These are phyloP conservation scores for Fragariocoptes setiger DNA, from an alignment of 1,140 invertebrate genomes.

Conservation along the genomic window DNA sequence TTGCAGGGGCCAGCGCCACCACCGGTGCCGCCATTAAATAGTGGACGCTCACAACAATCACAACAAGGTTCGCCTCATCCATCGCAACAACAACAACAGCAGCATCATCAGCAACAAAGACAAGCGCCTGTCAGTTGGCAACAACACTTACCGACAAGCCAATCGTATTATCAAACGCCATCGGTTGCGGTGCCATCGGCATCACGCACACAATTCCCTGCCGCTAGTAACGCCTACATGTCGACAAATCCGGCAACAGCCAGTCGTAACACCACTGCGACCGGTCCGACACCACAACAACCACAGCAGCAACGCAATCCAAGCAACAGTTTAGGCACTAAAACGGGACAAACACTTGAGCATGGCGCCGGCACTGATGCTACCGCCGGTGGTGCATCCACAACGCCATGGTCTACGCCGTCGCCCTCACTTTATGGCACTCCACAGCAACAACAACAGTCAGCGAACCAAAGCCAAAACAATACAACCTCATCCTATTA, in stretches of 20 bases:
- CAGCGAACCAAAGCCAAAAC: not conserved
- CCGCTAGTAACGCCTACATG: not conserved
- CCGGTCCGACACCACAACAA: not conserved
- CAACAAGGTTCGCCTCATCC: slow-evolving; percentile 16
- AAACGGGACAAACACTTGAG: not conserved
- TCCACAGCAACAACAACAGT: not conserved
- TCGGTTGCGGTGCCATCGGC: not conserved
- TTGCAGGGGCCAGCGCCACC: not conserved
- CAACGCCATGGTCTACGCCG: not conserved
- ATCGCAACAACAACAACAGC: not conserved
- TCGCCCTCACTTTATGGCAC: not conserved
- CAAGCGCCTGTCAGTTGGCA: not conserved
- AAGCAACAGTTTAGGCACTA: not conserved
- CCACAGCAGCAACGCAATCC: not conserved
- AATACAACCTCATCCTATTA: not conserved
- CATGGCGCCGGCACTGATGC: not conserved
- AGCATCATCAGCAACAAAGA: not conserved
- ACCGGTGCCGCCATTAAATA: not conserved
- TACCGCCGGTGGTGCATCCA: not conserved
- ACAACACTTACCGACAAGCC: not conserved
- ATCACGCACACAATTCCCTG: not conserved
- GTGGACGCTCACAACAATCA: slow-evolving; percentile 6
- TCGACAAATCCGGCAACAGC: not conserved
- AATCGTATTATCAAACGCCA: not conserved
- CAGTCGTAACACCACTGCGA: not conserved